Evolutionary conservation across 2,113 vertebrate species (phyloP), one percentile per base, ranked within the genome.

Genomic region (Charadrius vociferus): DNA sequence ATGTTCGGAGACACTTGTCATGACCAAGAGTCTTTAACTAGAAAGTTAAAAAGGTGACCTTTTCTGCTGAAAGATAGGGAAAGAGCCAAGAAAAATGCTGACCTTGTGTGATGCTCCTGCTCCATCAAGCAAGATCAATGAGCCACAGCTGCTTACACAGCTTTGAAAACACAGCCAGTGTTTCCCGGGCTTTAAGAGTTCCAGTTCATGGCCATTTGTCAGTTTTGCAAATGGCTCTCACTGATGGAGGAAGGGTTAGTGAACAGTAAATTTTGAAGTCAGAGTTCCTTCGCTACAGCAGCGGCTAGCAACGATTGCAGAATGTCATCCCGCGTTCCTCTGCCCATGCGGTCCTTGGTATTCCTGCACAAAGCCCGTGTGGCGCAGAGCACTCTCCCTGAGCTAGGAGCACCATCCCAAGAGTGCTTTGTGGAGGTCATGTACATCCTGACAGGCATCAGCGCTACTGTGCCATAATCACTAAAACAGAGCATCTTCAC

Each of bases 111-210:
- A 75, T 77, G 58, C 77, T 73, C 71, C 83, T 90, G 81, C 53
- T 37, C 58, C 88, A 87, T 95, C 84, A 66, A 77, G 66, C 70
- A 85, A 89, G 77, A 95, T 95, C 96, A 97, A 95, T 95, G 95
- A 97, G 67, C 91, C 93, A 77, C 95, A 94, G 89, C 93, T 89
- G 86, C 95, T 95, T 95, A 95, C 93, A 79, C 83, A 95, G 94
- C 97, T 94, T 58, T 87, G 94, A 95, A 94, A 96, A 94, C 88
- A 95, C 56, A 59, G 26, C 49, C 82, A 81, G 52, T 73, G 80
- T 47, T 84, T 88, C 85, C 82, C 91, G 55, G 41, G 71, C 58
- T 45, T 61, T 94, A n/a, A n/a, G 87, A 47, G 58, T 73, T 85
- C 70, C 73, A 77, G 90, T 89, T 81, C 62, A 62, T 30, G 19